phyloP scores from a whole-genome alignment of 2,113 vertebrate genomes.

The Ceyx cyanopectus region DNA sequence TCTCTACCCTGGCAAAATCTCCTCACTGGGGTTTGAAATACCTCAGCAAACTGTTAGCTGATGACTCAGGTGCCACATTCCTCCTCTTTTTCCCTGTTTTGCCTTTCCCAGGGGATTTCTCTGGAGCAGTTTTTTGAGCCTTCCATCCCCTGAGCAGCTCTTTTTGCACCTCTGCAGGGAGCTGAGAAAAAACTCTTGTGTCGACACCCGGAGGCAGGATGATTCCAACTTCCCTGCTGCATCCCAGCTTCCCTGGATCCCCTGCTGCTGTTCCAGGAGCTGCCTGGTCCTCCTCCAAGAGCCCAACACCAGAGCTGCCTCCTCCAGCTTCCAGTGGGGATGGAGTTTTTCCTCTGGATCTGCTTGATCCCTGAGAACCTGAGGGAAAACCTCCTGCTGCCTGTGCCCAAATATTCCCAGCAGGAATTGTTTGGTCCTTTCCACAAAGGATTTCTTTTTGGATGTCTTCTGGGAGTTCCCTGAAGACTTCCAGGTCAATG shows the following conservation, averaged over 20 bases:
- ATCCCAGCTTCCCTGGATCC: no score
- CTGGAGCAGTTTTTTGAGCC: conserved; percentile 59
- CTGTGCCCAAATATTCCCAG: neutral
- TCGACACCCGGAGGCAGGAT: conserved; percentile 81
- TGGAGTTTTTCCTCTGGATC: neutral
- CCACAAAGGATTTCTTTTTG: conserved; percentile 82
- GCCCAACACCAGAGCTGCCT: no score
- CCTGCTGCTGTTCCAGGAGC: neutral
- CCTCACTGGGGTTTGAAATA: conserved; percentile 79
- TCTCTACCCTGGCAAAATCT: neutral
- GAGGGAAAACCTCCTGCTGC: neutral
- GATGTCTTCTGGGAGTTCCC: conserved; percentile 85
- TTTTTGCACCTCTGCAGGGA: conserved; percentile 83
- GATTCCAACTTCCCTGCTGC: neutral
- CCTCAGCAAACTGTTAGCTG: conserved; percentile 77
- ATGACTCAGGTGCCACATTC: neutral
- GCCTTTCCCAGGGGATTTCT: conserved; percentile 44
- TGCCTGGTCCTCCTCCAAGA: neutral
- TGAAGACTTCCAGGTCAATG: conserved; percentile 85
- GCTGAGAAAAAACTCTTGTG: conserved; percentile 84
- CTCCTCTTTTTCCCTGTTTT: conserved; percentile 62
- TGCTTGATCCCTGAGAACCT: neutral
- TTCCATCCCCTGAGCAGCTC: conserved; percentile 87
- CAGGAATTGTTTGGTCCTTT: neutral
- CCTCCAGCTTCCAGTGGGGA: neutral